These are phyloP conservation scores for Lingula anatina DNA, from an alignment of 2,888 invertebrate species.

Conservation along the genomic window DNA sequence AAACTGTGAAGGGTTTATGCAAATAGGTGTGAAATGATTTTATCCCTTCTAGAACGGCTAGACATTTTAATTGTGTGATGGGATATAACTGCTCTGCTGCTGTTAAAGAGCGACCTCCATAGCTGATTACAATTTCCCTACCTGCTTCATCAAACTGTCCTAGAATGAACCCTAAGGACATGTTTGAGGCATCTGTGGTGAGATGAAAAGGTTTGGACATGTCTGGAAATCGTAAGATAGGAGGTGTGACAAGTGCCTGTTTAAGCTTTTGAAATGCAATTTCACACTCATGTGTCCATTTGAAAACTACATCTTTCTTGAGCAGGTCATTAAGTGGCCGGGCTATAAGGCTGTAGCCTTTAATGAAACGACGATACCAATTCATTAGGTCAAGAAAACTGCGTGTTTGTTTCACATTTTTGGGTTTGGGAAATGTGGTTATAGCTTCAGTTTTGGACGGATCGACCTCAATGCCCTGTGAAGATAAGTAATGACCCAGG, in stretches of 20 bases:
- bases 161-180: slow-evolving; percentile 8
- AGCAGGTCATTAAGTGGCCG: slow-evolving; percentile 29
- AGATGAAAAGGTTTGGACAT: slow-evolving; percentile 1
- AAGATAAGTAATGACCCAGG: background rate
- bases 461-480: background rate
- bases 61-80: slow-evolving; percentile 4
- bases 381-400: slow-evolving; percentile 12
- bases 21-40: slow-evolving; percentile 5
- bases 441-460: background rate
- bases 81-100: slow-evolving; percentile 4
- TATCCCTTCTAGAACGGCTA: slow-evolving; percentile 9
- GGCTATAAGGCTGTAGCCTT: slow-evolving; percentile 18
- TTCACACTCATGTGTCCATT: slow-evolving; percentile 25
- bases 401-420: background rate
- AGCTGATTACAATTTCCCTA: slow-evolving; percentile 3
- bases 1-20: background rate
- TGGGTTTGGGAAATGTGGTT: background rate
- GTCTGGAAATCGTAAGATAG: slow-evolving; percentile 7
- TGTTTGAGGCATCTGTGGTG: slow-evolving; percentile 8
- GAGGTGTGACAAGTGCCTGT: slow-evolving; percentile 1
- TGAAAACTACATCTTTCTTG: slow-evolving; percentile 18
- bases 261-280: slow-evolving; percentile 27
- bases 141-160: slow-evolving; percentile 5
- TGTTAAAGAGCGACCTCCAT: slow-evolving; percentile 6
- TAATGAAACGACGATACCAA: slow-evolving; percentile 41